Base-by-base conservation (phyloP, 2,888 invertebrate species). In the Selenia dentaria region DNA sequence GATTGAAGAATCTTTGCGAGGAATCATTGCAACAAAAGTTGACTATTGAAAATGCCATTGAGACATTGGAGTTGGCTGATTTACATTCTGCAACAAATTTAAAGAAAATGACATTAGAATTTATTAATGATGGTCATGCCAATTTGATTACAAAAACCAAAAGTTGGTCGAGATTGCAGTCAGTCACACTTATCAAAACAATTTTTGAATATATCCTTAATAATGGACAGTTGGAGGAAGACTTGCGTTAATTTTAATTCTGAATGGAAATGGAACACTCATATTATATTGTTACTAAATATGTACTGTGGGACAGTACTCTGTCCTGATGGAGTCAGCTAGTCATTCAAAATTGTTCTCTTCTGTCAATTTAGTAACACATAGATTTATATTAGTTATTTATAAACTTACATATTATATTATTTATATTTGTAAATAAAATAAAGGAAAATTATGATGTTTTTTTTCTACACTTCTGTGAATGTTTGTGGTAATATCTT, bases 91-190 rank as follows among this genome's bases (percentile, higher is more conserved):
- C 90, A 1, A 75, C 73, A 45, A 64, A 70, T 2, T 63, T 90
- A 6, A 85, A 80, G 45, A 74, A 79, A 41, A 62, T 79, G 8
- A 84, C 86, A 0, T 62, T 89, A 9, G 89, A 89, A 49, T 90
- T 87, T 33, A 86, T 90, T 6, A 87, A 86, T 57, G 89, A 89
- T 62, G 90, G 89, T 2, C 84, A 88, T 62, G 85, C 85, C 1
- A 78, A 75, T 40, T 63, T 85, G 8, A 86, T 90, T 3, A 85
- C 84, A 1, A 84, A 84, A 53, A 89, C 89, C 20, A 79, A 83
- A 6, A 86, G 86, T 0, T 90, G 90, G 90, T 65, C 72, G 1
- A 78, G 75, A 35, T 73, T 89, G 0, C 79, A 88, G 40, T 87
- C 87, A 13, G 82, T 88, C 10, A 79, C 84, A 36, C 63, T 89